Base-by-base conservation (phyloP, 2,888 invertebrate species). In the Stratiomys singularior region DNA sequence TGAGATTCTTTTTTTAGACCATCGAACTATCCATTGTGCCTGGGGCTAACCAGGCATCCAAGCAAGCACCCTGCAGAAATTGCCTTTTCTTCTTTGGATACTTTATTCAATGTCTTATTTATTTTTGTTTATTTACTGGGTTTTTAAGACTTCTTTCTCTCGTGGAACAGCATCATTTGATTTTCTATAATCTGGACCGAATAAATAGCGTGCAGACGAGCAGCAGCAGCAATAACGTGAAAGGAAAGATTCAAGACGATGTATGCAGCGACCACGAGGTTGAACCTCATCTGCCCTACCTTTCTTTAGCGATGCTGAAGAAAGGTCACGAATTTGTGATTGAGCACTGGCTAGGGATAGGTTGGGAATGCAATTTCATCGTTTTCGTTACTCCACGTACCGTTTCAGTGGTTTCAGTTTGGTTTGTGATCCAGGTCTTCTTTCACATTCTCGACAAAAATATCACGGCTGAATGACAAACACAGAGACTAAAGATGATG, bases 241-340 rank as follows among this genome's bases (percentile, higher is more conserved):
- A 25, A 60, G 18, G 27, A 21, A 60, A 25, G 28, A 27, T 64
- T 5, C 23, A 15, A 28, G 18, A 28, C 64, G 15, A 64, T 30
- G 28, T 15, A 0, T 9, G n/a, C 1, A 64, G 0, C 64, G 25
- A 11, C 52, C 52, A 23, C 60, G 60, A 27, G 30, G 30, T 23
- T 64, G 64, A 64, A 30, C 64, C 25, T 30, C 64, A 64, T 11
- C 64, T 64, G 64, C 64, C 64, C 64, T 64, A 30, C 64, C 64
- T 64, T 64, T 30, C 64, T 64, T 28, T 64, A 28, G 64, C 30
- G 28, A 30, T 60, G 64, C 3, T 30, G 64, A 64, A 64, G 64
- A 64, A 64, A 64, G 64, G 64, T 64, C 64, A 64, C 64, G 64
- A 64, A 64, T 64, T 64, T 64, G 28, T 64, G 64, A 64, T 64